Conservation (phyloP, 1,140 invertebrate species). For the Spodoptera litura region DNA sequence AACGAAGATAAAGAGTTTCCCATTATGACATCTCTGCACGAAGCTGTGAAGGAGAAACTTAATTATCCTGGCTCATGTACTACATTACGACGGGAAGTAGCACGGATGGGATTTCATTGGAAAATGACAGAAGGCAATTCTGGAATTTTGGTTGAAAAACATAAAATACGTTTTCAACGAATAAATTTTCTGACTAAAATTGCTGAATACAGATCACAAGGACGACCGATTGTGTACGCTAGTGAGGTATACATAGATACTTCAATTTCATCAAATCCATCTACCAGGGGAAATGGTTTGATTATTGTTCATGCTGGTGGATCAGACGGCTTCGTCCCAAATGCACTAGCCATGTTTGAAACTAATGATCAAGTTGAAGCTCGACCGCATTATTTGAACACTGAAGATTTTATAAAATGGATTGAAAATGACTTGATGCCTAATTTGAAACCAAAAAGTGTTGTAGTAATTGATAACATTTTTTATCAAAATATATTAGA, state of each 20-base stretch:
- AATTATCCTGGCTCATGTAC: neutral
- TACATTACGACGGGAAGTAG: neutral
- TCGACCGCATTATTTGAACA: neutral
- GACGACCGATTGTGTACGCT: neutral
- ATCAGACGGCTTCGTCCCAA: conserved; percentile 7
- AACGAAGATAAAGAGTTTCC: neutral
- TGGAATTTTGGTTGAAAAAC: neutral
- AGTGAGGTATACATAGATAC: neutral
- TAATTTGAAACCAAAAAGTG: conserved; percentile 25
- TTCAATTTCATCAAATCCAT: neutral
- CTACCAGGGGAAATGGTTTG: conserved; percentile 4
- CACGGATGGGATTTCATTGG: neutral
- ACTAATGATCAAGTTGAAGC: conserved; percentile 1
- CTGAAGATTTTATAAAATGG: neutral
- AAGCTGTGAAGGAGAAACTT: neutral
- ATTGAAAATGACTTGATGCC: conserved; percentile 19
- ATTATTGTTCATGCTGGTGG: conserved; percentile 26
- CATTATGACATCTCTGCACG: neutral
- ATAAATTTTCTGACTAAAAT: conserved; percentile 10
- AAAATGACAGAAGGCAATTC: neutral
- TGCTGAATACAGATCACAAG: conserved; percentile 6
- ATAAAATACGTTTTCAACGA: conserved; percentile 8
- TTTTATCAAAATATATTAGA: conserved; percentile 28
- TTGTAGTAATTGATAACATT: neutral
- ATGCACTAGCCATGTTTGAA: conserved; percentile 8